Conservation (phyloP, 2,113 vertebrate genomes). For the Rousettus leschenaultii region DNA sequence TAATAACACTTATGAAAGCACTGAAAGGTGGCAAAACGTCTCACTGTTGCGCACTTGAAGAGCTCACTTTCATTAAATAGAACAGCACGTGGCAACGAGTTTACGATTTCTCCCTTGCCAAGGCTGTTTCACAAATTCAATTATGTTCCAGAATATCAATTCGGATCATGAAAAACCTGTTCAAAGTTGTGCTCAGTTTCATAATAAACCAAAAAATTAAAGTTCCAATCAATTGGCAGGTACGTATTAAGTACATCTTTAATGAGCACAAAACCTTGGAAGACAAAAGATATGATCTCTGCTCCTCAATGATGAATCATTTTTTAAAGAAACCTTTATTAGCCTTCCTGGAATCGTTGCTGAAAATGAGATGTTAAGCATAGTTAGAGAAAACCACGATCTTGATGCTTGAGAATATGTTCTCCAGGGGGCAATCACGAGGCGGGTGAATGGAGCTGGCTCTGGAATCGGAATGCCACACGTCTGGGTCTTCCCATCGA, state of each 20-base stretch:
- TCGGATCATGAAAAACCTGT: background rate
- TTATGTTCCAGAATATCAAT: background rate
- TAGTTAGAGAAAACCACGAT: background rate
- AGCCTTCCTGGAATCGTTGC: background rate
- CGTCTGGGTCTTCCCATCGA: background rate
- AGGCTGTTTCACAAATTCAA: background rate
- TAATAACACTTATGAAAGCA: background rate
- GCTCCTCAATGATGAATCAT: background rate
- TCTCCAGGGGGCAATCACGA: background rate
- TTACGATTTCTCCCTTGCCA: background rate
- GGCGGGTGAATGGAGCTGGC: background rate
- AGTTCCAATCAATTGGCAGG: background rate
- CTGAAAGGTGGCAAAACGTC: background rate
- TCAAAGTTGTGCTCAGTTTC: constrained; percentile 7
- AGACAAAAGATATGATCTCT: background rate
- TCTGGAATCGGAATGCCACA: background rate
- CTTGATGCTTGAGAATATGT: background rate
- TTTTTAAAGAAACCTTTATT: background rate
- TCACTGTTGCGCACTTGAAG: background rate
- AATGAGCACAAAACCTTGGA: background rate
- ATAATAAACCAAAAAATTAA: background rate
- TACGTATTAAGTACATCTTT: background rate
- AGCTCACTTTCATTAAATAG: background rate
- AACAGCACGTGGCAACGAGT: background rate
- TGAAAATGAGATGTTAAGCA: background rate